Evolutionary conservation across 2,797 vertebrate species (phyloP).

Genomic region (Lepilemur ruficaudatus): DNA sequence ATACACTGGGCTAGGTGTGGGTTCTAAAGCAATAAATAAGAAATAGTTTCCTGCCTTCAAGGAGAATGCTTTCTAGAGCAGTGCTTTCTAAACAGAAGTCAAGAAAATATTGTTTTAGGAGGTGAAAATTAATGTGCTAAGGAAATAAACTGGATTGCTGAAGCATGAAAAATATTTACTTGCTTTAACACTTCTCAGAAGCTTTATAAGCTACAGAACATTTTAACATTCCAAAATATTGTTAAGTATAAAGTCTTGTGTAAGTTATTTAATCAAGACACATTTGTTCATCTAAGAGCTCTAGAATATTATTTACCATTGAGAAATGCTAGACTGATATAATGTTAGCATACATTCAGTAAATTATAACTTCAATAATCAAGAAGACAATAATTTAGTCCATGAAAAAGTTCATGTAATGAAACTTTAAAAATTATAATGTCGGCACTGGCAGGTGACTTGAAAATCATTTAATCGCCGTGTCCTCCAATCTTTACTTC

Average conservation of each 20-base stretch:
- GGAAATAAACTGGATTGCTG: neutral
- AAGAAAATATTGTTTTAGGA: neutral
- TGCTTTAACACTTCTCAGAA: neutral
- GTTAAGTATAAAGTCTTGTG: neutral
- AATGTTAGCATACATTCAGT: neutral
- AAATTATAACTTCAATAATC: neutral
- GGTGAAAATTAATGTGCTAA: neutral
- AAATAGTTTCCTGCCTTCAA: neutral
- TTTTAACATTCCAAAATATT: neutral
- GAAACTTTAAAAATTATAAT: neutral
- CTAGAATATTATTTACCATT: neutral
- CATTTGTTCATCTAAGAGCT: neutral
- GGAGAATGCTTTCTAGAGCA: neutral
- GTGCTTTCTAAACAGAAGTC: neutral
- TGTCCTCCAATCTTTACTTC: neutral
- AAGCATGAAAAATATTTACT: neutral
- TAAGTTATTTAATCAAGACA: conserved; percentile 36
- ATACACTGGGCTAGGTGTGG: neutral
- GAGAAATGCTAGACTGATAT: neutral
- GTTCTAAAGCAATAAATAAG: neutral
- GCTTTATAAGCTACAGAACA: neutral
- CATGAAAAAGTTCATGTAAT: neutral
- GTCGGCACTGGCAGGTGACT: neutral
- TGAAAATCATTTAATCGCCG: neutral
- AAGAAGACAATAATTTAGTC: neutral